These are phyloP conservation scores for Crocodylus rhombifer DNA, from an alignment of 2,797 vertebrate genomes.

Conservation along the genomic window DNA sequence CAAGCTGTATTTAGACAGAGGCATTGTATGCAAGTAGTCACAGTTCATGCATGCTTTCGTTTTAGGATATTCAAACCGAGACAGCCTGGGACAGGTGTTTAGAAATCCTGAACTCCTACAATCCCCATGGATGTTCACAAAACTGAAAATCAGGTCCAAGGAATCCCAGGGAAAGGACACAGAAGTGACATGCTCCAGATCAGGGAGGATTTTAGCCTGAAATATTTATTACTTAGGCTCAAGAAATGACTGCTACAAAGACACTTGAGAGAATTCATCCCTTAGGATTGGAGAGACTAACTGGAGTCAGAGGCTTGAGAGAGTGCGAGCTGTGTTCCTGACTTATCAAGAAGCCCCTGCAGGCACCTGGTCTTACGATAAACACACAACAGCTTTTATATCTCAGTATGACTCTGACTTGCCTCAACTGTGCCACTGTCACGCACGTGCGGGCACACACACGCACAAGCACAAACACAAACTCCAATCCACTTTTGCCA, in stretches of 20 bases:
- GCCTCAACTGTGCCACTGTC: too few species aligned
- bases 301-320: background rate
- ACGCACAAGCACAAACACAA: too few species aligned
- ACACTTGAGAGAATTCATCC: rapidly evolving
- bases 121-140: background rate
- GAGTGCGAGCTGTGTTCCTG: rapidly evolving
- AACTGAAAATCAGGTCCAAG: background rate
- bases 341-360: background rate
- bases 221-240: background rate
- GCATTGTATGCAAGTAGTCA: background rate
- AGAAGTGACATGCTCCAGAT: rapidly evolving
- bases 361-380: too few species aligned
- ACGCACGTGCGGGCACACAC: too few species aligned
- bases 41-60: rapidly evolving
- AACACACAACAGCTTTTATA: rapidly evolving
- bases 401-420: rapidly evolving
- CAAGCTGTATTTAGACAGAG: rapidly evolving
- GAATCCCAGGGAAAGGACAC: background rate
- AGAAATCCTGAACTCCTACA: background rate
- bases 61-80: background rate
- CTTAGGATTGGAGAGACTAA: background rate
- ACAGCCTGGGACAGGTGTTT: background rate
- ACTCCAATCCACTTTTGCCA: too few species aligned
- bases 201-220: rapidly evolving
- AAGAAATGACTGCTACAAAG: rapidly evolving